Base-by-base conservation (phyloP, 2,797 vertebrate species). In the Sylvia borin region DNA sequence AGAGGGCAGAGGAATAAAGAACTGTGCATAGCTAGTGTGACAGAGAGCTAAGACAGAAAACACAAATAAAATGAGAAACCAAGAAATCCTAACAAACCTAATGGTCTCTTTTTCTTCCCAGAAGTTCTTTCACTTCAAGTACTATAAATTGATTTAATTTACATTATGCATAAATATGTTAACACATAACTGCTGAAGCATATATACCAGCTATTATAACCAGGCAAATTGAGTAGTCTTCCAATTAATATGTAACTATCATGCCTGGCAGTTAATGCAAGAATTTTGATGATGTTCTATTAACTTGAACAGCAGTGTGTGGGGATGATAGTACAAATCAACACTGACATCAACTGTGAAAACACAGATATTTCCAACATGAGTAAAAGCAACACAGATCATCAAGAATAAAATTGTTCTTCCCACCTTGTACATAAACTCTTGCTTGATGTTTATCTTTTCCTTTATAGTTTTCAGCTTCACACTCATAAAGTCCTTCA, bases 381-480 rank as follows among this genome's bases (percentile, higher is more conserved):
- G 32, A 51, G 34, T 42, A 85, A 92, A 88, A 82, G 70, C 43
- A 80, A 80, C 32, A 42, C 7, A 74, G 48, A 62, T 20, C 11
- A 26, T 42, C 32, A 79, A 79, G 42, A 92, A 92, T 29, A 67
- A 72, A 89, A 74, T 18, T 53, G 47, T 62, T 71, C 32, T 61
- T 93, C 83, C 81, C 97, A 99, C 99, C 99, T 97, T 99, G 98
- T 29, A 99, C 99, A 92, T 98, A 98, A 88, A 99, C 85, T 55
- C 96, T 98, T 43, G 98, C 98, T 47, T 97, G 97, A 95, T 99
- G 98, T 88, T 97, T 97, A 97, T 99, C 99, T 95, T 98, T 99
- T 87, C 99, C 99, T 97, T 98, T 99, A 6, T 98, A 98, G 95
- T 99, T 99, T 91, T 98, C 88, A 9, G 99, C 99, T 94, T 99